phyloP scores from a whole-genome alignment of 2,113 vertebrate genomes.

The Callorhinus ursinus region DNA sequence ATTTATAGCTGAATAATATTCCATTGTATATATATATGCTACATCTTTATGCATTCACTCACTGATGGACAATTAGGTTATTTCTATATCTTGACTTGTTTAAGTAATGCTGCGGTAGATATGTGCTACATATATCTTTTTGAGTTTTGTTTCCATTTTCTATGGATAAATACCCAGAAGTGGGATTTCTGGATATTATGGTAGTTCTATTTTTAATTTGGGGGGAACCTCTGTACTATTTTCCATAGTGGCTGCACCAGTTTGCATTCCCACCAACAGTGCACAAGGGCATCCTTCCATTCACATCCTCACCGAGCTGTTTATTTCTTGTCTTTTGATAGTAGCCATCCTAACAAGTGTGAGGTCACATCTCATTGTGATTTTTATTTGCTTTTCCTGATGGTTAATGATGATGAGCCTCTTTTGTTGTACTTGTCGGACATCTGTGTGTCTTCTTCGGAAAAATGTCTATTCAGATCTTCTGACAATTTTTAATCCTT shows the following conservation, averaged over 20 bases:
- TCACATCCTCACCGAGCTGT: not conserved
- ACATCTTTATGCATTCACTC: not conserved
- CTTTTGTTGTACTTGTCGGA: not conserved
- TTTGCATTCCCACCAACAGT: not conserved
- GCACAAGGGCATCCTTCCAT: not conserved
- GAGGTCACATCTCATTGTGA: not conserved
- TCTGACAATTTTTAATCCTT: not conserved
- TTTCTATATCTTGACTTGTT: not conserved
- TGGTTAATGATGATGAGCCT: not conserved
- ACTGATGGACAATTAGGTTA: not conserved
- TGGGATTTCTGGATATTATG: not conserved
- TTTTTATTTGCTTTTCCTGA: not conserved
- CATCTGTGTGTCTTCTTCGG: not conserved
- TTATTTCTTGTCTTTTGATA: not conserved
- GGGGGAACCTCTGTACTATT: not conserved
- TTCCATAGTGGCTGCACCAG: not conserved
- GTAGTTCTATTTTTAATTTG: not conserved
- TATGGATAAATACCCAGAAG: not conserved
- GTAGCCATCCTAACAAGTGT: not conserved
- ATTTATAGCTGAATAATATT: not conserved
- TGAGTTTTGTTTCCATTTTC: not conserved
- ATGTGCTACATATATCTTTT: not conserved
- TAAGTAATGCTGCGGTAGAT: not conserved
- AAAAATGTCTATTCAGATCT: not conserved
- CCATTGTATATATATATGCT: not conserved